Conservation (phyloP, 30 jellyfish, hydroid and myxozoan species). For the Aurelia aurita region DNA sequence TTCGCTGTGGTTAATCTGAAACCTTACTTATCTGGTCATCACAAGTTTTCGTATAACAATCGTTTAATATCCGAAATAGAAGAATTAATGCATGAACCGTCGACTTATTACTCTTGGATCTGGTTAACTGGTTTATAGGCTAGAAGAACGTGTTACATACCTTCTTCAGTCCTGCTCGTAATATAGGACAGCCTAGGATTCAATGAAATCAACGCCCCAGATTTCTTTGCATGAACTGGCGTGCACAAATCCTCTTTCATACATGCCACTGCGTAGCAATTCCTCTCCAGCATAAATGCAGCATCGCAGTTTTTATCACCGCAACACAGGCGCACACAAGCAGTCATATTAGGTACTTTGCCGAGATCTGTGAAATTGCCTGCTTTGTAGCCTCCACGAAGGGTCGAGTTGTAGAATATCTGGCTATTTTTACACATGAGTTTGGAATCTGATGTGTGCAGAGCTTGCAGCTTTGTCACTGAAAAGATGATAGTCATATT, state of each 20-base stretch:
- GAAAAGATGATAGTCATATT: neutral
- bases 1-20: too few species aligned
- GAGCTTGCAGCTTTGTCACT: constrained; percentile 76
- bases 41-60: too few species aligned
- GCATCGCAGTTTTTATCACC: constrained; percentile 98
- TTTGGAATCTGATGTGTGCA: constrained; percentile 66
- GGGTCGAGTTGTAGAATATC: constrained; percentile 86
- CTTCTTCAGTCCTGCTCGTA: constrained; percentile 97
- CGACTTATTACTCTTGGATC: too few species aligned
- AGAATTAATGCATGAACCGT: too few species aligned
- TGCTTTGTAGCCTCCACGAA: constrained; percentile 96
- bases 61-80: too few species aligned
- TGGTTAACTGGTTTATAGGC: too few species aligned
- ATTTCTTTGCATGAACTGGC: constrained; percentile 92
- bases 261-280: constrained; percentile 94
- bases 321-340: constrained; percentile 96
- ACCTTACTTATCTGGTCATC: too few species aligned
- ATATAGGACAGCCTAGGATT: constrained; percentile 92
- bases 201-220: constrained; percentile 88
- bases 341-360: constrained; percentile 90
- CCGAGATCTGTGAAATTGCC: constrained; percentile 96
- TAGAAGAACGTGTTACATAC: constrained; percentile 47
- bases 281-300: constrained; percentile 95
- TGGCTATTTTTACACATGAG: constrained; percentile 95
- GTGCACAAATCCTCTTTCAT: constrained; percentile 79